These are phyloP conservation scores for Formicarius rufipectus DNA, from an alignment of 2,113 vertebrate species.

Conservation along the genomic window DNA sequence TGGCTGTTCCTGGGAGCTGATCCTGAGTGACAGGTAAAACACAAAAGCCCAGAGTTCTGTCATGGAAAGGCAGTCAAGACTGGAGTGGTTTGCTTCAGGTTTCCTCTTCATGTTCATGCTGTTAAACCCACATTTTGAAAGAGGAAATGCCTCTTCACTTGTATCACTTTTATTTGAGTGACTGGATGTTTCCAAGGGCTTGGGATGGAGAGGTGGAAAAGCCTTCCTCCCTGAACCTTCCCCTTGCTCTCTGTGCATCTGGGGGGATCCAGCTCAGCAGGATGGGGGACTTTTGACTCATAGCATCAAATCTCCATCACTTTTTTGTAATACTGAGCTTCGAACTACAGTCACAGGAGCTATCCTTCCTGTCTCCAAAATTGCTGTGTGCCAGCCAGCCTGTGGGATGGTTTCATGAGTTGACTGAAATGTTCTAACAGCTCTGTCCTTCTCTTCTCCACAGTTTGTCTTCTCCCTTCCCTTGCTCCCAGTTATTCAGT, in stretches of 20 bases:
- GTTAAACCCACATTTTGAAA: neutral
- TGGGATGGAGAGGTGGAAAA: neutral
- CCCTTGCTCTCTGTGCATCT: neutral
- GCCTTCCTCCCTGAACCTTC: neutral
- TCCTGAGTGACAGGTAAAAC: neutral
- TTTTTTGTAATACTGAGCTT: neutral
- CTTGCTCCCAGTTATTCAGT: neutral
- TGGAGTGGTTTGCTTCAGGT: neutral
- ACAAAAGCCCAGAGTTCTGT: neutral
- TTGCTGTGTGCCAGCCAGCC: neutral
- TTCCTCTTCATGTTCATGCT: neutral
- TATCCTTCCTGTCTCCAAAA: neutral
- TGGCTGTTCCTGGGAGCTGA: neutral
- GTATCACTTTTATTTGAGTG: neutral
- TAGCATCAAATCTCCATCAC: neutral
- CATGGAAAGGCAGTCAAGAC: neutral
- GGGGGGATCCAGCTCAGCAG: neutral
- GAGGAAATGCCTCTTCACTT: neutral
- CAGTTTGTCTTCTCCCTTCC: neutral
- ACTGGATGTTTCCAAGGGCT: neutral
- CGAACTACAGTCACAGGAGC: neutral
- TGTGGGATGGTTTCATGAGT: neutral
- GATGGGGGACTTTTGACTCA: neutral
- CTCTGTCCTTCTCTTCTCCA: neutral
- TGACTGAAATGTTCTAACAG: neutral